These are phyloP conservation scores for Rhogogaster chlorosoma DNA, from an alignment of 2,888 invertebrate species.

Conservation along the genomic window DNA sequence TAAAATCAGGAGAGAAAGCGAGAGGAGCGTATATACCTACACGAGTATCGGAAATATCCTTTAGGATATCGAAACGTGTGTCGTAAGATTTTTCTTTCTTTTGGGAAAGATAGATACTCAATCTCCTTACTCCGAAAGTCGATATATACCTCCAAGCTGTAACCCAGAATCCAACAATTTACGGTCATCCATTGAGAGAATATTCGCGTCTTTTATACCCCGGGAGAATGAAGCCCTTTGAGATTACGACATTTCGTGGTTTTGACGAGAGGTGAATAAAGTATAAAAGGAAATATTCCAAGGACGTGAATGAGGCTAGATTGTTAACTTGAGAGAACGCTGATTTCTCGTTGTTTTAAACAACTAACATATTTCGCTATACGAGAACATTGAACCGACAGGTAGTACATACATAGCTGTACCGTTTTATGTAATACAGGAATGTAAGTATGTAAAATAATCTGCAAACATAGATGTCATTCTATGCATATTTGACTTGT, in stretches of 20 bases:
- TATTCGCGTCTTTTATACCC: not conserved
- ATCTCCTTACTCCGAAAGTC: not conserved
- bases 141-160: not conserved
- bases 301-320: not conserved
- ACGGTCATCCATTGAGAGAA: not conserved
- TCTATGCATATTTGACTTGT: not conserved
- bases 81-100: not conserved
- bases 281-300: not conserved
- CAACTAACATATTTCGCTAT: not conserved
- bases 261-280: not conserved
- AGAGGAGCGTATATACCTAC: not conserved
- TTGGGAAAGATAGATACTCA: not conserved
- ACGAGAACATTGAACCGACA: not conserved
- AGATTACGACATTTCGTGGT: not conserved
- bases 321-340: not conserved
- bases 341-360: not conserved
- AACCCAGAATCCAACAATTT: not conserved
- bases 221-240: not conserved
- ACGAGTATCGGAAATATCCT: not conserved
- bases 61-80: not conserved
- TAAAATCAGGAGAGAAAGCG: not conserved
- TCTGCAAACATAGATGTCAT: not conserved
- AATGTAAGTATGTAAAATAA: not conserved
- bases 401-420: not conserved
- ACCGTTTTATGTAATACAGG: not conserved